Conservation (phyloP, 2,888 invertebrate genomes). For the Mactromeris polynyma region DNA sequence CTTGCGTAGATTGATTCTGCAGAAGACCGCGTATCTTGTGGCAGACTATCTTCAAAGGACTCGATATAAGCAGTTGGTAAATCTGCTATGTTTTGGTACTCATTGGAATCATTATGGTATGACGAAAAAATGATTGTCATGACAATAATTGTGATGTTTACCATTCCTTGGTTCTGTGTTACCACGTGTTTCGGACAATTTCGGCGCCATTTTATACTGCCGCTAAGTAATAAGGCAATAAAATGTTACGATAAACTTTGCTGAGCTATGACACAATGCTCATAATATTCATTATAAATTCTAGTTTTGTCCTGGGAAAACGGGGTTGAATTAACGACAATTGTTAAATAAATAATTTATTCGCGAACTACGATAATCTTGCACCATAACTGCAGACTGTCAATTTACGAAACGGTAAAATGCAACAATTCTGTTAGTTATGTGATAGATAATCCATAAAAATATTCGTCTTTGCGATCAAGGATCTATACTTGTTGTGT, state of each 20-base stretch:
- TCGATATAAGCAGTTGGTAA: not conserved
- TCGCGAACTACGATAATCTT: no score
- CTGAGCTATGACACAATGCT: not conserved
- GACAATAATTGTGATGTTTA: not conserved
- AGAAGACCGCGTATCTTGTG: not conserved
- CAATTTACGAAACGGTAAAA: no score
- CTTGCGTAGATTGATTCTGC: not conserved
- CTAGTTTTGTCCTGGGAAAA: not conserved
- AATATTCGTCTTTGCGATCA: no score
- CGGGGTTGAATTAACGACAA: no score
- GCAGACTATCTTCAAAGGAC: not conserved
- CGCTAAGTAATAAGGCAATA: not conserved
- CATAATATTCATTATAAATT: not conserved
- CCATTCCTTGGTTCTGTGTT: not conserved
- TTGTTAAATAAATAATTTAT: no score
- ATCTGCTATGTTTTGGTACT: not conserved
- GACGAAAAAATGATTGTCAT: not conserved
- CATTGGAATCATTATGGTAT: not conserved
- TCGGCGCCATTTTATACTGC: not conserved
- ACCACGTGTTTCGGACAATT: not conserved
- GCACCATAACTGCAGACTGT: no score
- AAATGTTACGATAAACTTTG: not conserved
- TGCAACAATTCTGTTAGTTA: no score
- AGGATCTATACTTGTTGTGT: no score
- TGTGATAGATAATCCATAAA: no score